phyloP scores from a whole-genome alignment of 2,113 vertebrate species.

The Seriola quinqueradiata region DNA sequence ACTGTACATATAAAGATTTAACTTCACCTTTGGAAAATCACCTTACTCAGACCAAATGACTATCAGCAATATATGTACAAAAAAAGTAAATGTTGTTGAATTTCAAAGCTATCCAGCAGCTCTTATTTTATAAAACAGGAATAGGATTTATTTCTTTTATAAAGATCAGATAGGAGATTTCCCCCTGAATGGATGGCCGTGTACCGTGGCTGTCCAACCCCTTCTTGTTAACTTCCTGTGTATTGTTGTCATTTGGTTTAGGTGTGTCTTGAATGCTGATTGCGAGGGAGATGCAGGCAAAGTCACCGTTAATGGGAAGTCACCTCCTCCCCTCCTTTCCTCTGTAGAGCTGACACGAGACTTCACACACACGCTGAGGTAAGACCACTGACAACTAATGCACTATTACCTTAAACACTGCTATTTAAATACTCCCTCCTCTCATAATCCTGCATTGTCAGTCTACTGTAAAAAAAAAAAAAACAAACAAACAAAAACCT shows the following conservation, averaged over 20 bases:
- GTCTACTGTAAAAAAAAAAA: neutral
- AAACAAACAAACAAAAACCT: neutral
- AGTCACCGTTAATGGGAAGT: neutral
- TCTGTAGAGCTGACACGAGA: neutral
- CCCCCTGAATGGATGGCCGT: no score
- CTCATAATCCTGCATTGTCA: neutral
- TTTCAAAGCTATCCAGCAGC: neutral
- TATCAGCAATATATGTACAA: no score
- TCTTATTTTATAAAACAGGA: neutral
- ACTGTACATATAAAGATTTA: neutral
- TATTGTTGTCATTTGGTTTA: neutral
- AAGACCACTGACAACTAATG: neutral
- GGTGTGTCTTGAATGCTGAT: neutral
- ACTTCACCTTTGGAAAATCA: neutral
- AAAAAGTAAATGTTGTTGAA: no score
- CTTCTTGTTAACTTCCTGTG: no score
- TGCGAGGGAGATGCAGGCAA: neutral
- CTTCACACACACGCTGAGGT: neutral
- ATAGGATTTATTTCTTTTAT: no score
- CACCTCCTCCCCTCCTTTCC: slow-evolving; percentile 15
- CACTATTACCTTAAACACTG: neutral
- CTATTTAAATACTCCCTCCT: neutral
- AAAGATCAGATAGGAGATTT: no score
- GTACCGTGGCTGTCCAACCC: no score
- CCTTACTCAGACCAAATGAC: neutral